A percentile compares a stretch with the other conserved stretches of the same genome.
phyloP scores from a whole-genome alignment of 2,888 invertebrate species.

The Archaeoteleia sp. region DNA sequence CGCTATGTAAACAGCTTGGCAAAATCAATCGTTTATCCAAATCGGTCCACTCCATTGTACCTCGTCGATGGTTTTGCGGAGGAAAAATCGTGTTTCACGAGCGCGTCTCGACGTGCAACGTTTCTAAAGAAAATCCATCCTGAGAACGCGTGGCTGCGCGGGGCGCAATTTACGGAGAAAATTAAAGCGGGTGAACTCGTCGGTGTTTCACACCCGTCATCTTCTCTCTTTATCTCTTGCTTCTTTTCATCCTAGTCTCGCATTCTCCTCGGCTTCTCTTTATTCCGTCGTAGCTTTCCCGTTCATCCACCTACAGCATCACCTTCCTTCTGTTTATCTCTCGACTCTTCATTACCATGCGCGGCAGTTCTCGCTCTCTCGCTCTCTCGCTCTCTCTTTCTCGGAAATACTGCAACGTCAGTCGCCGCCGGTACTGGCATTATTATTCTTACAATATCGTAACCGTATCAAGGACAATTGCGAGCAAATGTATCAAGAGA shows the following conservation, averaged over 20 bases:
- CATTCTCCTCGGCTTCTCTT: conserved; percentile 5
- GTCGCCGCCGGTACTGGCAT: conserved; percentile 19
- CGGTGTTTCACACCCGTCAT: conserved; percentile 22
- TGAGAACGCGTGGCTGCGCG: conserved; percentile 1
- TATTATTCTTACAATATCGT: conserved; percentile 31
- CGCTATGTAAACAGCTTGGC: conserved; percentile 14
- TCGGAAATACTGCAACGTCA: conserved; percentile 4
- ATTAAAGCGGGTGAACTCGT: conserved; percentile 12
- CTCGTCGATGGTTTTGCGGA: conserved; percentile 13
- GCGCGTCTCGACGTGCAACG: background rate
- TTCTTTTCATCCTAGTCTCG: conserved; percentile 2
- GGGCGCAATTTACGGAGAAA: conserved; percentile 8
- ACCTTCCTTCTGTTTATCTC: conserved; percentile 17
- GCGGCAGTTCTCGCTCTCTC: conserved; percentile 24
- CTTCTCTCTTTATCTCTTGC: conserved; percentile 1
- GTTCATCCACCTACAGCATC: conserved; percentile 9
- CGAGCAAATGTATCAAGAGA: conserved; percentile 1
- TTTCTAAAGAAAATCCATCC: conserved; percentile 7
- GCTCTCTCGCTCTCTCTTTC: conserved; percentile 28
- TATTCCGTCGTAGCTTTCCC: background rate
- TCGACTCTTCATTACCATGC: conserved; percentile 16
- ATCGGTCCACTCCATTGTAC: conserved; percentile 30
- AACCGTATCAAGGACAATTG: conserved; percentile 19
- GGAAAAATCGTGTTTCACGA: conserved; percentile 11
- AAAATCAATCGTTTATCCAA: conserved; percentile 19